Evolutionary conservation across 2,113 vertebrate species (phyloP), one percentile per base, ranked within the genome.

Genomic region (Bujurquina vittata): DNA sequence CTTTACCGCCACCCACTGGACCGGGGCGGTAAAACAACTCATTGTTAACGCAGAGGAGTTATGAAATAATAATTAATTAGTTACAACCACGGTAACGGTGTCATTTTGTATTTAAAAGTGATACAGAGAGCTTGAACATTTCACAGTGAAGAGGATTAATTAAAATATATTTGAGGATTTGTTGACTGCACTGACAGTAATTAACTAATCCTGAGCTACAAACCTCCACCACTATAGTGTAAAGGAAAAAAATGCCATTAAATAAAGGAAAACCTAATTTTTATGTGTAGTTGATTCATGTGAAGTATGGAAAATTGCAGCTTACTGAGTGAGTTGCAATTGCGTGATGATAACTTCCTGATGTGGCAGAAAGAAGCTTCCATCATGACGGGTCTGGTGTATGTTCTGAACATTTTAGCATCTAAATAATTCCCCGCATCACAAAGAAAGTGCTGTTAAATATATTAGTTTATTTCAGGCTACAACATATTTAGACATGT

Each of bases 1-100:
- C 73, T 75, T 17, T 72, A 87, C 31, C 80, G 86, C 93, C 93
- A 77, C 85, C 90, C 80, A 72, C 4, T 10, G 94, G 87, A 22
- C n/a, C 2, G 92, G 92, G 77, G 92, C 60, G 40, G 78, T 18
- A 84, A 1, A 10, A 2, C 37, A 49, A 7, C 12, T 5, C 12
- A 4, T 4, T 43, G 4, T 14, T 4, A 15, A 15, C 15, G 43
- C 12, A 46, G 43, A 14, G 14, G 17, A 49, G 15, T 31, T 52
- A 17, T 72, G 7, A 63, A 40, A 10, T 35, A 7, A 37, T 63
- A 52, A n/a, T 52, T 20, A 14, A 52, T 18, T 72, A 10, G 46
- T 31, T 52, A 5, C 43, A 31, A 4, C 23, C 17, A 31, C 52
- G 20, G 31, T 52, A 12, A 26, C 17, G 29, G 43, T 1, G 6